phyloP scores from a whole-genome alignment of 92 coral and sea anemone species.

The Phenganax subtilis region DNA sequence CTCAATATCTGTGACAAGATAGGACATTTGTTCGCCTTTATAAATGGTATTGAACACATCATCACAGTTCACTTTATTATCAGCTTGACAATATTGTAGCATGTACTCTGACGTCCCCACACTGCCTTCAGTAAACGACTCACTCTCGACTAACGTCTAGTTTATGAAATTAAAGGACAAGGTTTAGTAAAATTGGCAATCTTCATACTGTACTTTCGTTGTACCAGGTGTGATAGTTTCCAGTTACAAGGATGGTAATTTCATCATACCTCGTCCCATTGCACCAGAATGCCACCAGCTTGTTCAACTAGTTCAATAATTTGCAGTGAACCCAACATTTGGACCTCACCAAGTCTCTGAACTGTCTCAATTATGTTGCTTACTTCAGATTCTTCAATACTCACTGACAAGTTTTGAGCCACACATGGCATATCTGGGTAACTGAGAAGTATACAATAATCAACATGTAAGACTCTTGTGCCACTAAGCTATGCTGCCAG shows the following conservation, averaged over 20 bases:
- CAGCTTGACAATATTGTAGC: constrained; percentile 87
- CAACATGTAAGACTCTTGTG: not conserved
- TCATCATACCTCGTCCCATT: constrained; percentile 81
- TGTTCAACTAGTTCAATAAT: constrained; percentile 76
- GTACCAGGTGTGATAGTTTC: no score
- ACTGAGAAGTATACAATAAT: constrained; percentile 34
- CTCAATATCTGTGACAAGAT: constrained; percentile 79
- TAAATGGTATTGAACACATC: constrained; percentile 79
- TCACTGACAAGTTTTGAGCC: constrained; percentile 88
- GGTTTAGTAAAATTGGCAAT: not conserved
- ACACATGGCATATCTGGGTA: constrained; percentile 85
- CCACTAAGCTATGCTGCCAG: not conserved
- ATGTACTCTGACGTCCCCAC: constrained; percentile 78
- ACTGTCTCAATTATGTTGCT: constrained; percentile 64
- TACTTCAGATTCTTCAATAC: constrained; percentile 65
- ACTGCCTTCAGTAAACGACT: constrained; percentile 81
- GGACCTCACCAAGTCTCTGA: constrained; percentile 72
- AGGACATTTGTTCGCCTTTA: constrained; percentile 77
- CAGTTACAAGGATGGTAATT: not conserved
- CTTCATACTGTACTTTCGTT: no score
- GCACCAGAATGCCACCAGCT: constrained; percentile 90
- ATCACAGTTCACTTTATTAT: constrained; percentile 68
- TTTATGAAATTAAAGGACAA: not conserved
- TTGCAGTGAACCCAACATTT: constrained; percentile 93
- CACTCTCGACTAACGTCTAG: constrained; percentile 83